Conservation (phyloP, 2,113 vertebrate genomes). For the Albula glossodonta region DNA sequence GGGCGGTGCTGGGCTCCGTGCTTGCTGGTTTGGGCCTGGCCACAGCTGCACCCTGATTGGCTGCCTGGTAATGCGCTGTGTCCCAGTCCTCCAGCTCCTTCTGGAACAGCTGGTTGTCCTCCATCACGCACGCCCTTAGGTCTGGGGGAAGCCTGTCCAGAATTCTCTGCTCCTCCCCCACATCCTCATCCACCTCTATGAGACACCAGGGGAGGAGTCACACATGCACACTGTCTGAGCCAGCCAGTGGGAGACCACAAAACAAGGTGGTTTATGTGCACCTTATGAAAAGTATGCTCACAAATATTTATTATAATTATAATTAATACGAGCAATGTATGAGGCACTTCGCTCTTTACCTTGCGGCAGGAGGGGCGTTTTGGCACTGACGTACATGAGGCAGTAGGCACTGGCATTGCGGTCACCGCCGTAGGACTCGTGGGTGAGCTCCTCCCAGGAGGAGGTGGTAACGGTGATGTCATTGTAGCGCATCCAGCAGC, state of each 20-base stretch:
- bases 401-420: conserved; percentile 96
- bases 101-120: conserved; percentile 78
- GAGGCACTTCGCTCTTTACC: conserved; percentile 65
- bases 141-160: conserved; percentile 76
- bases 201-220: neutral
- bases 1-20: neutral
- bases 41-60: neutral
- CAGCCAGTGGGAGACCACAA: neutral
- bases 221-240: neutral
- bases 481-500: conserved; percentile 97
- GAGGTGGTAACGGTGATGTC: conserved; percentile 96
- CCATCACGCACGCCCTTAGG: conserved; percentile 76
- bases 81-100: conserved; percentile 81
- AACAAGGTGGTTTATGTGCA: neutral
- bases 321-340: too few species aligned
- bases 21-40: neutral
- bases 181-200: conserved; percentile 81
- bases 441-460: conserved; percentile 94
- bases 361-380: conserved; percentile 92
- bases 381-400: conserved; percentile 97
- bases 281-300: too few species aligned
- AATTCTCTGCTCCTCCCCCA: conserved; percentile 71
- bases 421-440: conserved; percentile 95
- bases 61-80: conserved; percentile 58
- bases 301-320: too few species aligned